Evolutionary conservation across 2,797 vertebrate species (phyloP).

Genomic region (Austrolebias charrua): DNA sequence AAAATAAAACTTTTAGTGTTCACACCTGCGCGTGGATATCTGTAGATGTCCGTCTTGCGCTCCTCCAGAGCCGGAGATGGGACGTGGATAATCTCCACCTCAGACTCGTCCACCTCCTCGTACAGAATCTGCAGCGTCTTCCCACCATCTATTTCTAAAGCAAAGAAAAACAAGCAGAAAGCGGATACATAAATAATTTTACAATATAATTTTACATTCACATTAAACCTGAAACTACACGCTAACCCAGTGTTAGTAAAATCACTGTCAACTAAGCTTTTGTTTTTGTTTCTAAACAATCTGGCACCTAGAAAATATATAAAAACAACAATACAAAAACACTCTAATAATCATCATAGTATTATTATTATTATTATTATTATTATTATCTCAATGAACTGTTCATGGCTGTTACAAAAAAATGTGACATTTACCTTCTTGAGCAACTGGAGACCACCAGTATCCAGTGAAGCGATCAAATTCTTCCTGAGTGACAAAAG

Average conservation of each 20-base stretch:
- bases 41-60: slow-evolving; percentile 91
- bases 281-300: neutral
- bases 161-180: slow-evolving; percentile 11
- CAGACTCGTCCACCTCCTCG: slow-evolving; percentile 94
- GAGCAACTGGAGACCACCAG: slow-evolving; percentile 89
- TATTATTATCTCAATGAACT: too few species aligned
- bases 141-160: slow-evolving; percentile 82
- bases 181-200: neutral
- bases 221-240: neutral
- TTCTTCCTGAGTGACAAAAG: slow-evolving; percentile 97
- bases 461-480: slow-evolving; percentile 97
- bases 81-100: slow-evolving; percentile 94
- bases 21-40: slow-evolving; percentile 92
- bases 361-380: too few species aligned
- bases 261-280: too few species aligned
- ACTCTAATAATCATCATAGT: neutral
- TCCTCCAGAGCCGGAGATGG: slow-evolving; percentile 94
- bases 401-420: neutral
- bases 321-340: too few species aligned
- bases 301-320: too few species aligned
- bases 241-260: too few species aligned
- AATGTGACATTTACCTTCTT: slow-evolving; percentile 47
- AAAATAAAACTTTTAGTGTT: neutral
- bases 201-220: neutral
- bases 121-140: slow-evolving; percentile 89